Conservation (phyloP, 2,113 vertebrate genomes). For the Callorhinus ursinus region DNA sequence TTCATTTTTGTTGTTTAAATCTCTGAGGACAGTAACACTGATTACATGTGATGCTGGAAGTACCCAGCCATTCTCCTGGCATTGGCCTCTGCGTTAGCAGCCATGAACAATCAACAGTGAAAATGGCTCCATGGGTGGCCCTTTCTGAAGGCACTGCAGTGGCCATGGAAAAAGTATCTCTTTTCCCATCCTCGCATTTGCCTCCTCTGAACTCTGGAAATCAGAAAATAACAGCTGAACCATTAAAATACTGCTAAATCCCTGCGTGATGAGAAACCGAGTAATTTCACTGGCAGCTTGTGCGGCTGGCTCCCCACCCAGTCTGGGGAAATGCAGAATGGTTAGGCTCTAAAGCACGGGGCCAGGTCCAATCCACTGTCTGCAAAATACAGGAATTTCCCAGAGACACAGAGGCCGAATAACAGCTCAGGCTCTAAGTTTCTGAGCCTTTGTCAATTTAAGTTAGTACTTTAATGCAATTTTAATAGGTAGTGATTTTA, state of each 20-base stretch:
- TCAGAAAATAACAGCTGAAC: neutral
- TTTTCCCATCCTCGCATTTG: neutral
- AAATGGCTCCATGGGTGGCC: neutral
- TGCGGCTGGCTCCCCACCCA: neutral
- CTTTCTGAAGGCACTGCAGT: neutral
- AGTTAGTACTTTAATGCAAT: slow-evolving; percentile 64
- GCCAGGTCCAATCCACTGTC: neutral
- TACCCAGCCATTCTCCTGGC: neutral
- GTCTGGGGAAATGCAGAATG: neutral
- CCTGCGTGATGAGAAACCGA: neutral
- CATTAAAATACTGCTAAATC: neutral
- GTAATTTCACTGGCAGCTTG: neutral
- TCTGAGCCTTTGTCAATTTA: slow-evolving; percentile 55
- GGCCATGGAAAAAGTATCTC: neutral
- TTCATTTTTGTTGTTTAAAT: slow-evolving; percentile 7
- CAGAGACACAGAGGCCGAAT: neutral
- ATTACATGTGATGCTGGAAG: neutral
- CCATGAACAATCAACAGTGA: neutral
- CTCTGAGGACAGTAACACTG: neutral
- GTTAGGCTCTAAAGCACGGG: neutral
- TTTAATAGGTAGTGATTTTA: slow-evolving; percentile 77
- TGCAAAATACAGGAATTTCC: neutral
- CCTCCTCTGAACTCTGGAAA: neutral
- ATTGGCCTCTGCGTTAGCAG: neutral
- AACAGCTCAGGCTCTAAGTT: neutral